Conservation (phyloP, 2,797 vertebrate species). For the Dipus sagitta region DNA sequence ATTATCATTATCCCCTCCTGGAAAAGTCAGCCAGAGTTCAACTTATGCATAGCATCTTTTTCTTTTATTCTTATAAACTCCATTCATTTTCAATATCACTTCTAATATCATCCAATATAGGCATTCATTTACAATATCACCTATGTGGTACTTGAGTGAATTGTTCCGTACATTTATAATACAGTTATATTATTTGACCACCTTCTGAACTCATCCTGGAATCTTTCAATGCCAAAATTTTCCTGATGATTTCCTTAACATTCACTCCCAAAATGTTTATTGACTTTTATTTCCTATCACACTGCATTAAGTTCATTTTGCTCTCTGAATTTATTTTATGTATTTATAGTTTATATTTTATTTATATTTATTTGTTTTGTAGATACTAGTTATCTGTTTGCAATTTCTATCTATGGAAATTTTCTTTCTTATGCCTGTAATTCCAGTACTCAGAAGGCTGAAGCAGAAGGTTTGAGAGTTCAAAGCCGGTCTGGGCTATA, state of each 20-base stretch:
- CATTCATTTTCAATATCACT: neutral
- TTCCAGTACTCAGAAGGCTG: neutral
- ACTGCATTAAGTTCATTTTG: conserved; percentile 50
- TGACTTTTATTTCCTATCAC: neutral
- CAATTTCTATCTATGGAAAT: neutral
- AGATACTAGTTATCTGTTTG: neutral
- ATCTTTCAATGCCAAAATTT: neutral
- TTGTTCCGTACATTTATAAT: neutral
- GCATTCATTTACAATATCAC: too few species aligned
- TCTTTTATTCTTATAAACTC: neutral
- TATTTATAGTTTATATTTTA: too few species aligned
- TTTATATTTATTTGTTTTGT: neutral
- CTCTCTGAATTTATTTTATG: neutral
- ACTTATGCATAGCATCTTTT: neutral
- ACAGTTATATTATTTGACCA: conserved; percentile 15
- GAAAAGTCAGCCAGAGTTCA: neutral
- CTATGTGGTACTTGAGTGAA: neutral
- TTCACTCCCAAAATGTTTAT: neutral
- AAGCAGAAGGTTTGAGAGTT: neutral
- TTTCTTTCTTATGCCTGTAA: neutral
- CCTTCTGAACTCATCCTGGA: neutral
- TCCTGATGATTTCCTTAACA: neutral
- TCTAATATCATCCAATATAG: too few species aligned
- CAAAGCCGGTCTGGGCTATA: neutral
- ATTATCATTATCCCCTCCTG: neutral